These are phyloP conservation scores for Drosophila multiciliata DNA, from an alignment of 2,888 invertebrate species.

Conservation along the genomic window DNA sequence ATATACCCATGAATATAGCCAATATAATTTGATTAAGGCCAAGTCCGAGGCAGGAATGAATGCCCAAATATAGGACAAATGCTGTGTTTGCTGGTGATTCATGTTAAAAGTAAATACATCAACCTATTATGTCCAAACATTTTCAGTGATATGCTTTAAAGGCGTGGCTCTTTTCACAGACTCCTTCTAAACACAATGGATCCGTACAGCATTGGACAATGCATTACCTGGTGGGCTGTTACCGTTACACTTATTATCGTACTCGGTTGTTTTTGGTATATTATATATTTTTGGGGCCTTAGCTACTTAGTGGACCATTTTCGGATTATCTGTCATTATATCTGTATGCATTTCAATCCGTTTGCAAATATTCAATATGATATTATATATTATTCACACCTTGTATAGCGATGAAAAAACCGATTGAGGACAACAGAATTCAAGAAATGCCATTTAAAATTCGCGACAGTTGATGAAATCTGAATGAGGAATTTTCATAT, in stretches of 20 bases:
- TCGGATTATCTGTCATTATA: not conserved
- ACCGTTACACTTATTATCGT: conserved; percentile 17
- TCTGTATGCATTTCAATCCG: conserved; percentile 5
- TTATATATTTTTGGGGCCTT: conserved; percentile 8
- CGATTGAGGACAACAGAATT: not conserved
- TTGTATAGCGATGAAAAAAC: conserved; percentile 4
- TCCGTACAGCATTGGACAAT: conserved; percentile 20
- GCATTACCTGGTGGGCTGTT: conserved; percentile 25
- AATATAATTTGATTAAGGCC: conserved; percentile 54
- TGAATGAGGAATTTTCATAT: not conserved
- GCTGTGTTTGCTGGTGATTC: conserved; percentile 2
- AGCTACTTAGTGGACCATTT: not conserved
- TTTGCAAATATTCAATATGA: not conserved
- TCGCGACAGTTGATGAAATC: too few species aligned
- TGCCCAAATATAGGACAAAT: conserved; percentile 19
- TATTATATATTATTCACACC: not conserved
- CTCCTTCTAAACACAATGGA: conserved; percentile 35
- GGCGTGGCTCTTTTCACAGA: conserved; percentile 52
- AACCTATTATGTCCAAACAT: conserved; percentile 7
- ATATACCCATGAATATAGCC: conserved; percentile 22
- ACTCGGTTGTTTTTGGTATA: conserved; percentile 5
- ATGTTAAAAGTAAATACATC: conserved; percentile 27
- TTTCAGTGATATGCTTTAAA: conserved; percentile 36
- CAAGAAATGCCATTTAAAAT: not conserved
- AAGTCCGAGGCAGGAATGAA: conserved; percentile 15